These are phyloP conservation scores for Agrochola lota DNA, from an alignment of 2,888 invertebrate species.

Conservation along the genomic window DNA sequence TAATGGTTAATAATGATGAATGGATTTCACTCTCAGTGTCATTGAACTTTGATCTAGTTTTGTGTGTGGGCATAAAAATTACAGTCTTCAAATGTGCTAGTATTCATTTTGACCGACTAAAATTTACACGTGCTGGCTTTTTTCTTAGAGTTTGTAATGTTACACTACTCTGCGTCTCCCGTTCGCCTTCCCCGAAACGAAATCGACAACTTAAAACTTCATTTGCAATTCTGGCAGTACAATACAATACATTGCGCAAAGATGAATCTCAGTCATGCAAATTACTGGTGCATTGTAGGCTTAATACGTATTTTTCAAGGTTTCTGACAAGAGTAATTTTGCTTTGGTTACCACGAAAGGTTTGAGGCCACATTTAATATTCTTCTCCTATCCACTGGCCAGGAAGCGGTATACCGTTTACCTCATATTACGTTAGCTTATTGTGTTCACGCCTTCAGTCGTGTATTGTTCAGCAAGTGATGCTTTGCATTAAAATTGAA, in stretches of 20 bases:
- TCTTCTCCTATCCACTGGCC: slow-evolving; percentile 76
- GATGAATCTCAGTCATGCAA: slow-evolving; percentile 41
- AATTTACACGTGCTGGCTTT: slow-evolving; percentile 64
- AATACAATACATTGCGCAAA: slow-evolving; percentile 26
- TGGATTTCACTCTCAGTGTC: slow-evolving; percentile 86
- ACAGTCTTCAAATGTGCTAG: slow-evolving; percentile 73
- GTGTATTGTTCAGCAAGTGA: slow-evolving; percentile 81
- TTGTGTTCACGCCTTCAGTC: slow-evolving; percentile 75
- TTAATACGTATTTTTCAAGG: slow-evolving; percentile 28
- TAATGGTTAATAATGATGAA: slow-evolving; percentile 83
- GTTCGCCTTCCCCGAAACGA: slow-evolving; percentile 38
- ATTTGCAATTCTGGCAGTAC: slow-evolving; percentile 38
- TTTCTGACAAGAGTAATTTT: slow-evolving; percentile 26
- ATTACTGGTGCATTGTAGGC: slow-evolving; percentile 38
- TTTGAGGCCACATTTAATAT: slow-evolving; percentile 80
- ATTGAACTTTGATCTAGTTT: slow-evolving; percentile 88
- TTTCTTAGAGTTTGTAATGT: slow-evolving; percentile 57
- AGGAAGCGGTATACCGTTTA: slow-evolving; percentile 85
- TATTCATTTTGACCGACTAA: slow-evolving; percentile 67
- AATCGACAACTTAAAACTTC: slow-evolving; percentile 26
- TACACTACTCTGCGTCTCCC: slow-evolving; percentile 23
- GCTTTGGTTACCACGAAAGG: slow-evolving; percentile 59
- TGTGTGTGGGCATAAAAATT: slow-evolving; percentile 83
- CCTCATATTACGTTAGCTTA: slow-evolving; percentile 84
- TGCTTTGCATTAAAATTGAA: slow-evolving; percentile 80